These are phyloP conservation scores for Drosophila paracracens DNA, from an alignment of 2,888 invertebrate species.

Conservation along the genomic window DNA sequence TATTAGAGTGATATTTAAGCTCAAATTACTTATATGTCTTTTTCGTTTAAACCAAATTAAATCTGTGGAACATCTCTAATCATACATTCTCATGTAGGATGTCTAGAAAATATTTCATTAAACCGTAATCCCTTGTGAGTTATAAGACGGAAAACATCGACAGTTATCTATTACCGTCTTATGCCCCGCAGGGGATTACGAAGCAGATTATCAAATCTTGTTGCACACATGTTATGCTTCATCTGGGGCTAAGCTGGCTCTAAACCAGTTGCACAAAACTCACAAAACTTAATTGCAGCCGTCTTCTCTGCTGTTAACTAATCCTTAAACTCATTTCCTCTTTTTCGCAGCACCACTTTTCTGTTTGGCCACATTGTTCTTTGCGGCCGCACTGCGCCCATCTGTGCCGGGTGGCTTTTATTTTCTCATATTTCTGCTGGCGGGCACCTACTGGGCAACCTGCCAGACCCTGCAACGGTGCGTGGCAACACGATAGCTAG, in stretches of 20 bases:
- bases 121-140: neutral
- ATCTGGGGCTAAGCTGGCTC: neutral
- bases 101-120: neutral
- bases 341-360: slow-evolving; percentile 80
- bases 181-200: neutral
- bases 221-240: neutral
- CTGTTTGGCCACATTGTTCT: slow-evolving; percentile 82
- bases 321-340: neutral
- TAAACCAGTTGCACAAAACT: neutral
- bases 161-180: neutral
- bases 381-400: slow-evolving; percentile 89
- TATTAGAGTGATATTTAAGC: neutral
- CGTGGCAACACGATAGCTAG: slow-evolving; percentile 34
- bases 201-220: neutral
- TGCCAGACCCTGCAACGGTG: slow-evolving; percentile 89
- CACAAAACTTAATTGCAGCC: neutral
- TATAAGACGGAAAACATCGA: neutral
- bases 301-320: neutral
- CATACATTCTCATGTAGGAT: neutral
- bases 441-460: slow-evolving; percentile 95
- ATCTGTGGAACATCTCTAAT: neutral
- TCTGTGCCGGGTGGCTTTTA: slow-evolving; percentile 94
- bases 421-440: slow-evolving; percentile 93
- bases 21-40: neutral
- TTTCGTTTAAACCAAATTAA: neutral